These are phyloP conservation scores for Globicephala melas DNA, from an alignment of 2,113 vertebrate species.

Conservation along the genomic window DNA sequence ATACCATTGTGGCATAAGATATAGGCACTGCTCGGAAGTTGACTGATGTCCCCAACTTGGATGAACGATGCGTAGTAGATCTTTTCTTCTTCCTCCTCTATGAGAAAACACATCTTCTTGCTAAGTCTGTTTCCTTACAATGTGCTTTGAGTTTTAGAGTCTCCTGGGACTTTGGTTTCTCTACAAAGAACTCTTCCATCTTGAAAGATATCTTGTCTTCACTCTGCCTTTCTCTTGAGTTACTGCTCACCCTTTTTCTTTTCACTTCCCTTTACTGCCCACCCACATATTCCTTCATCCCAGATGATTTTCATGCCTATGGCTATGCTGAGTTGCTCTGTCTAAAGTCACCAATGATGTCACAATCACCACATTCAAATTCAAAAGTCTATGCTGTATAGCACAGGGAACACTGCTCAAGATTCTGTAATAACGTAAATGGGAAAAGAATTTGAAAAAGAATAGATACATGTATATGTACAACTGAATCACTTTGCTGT, in stretches of 20 bases:
- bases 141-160: background rate
- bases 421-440: too few relatives aligned
- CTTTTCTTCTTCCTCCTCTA: background rate
- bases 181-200: background rate
- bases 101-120: background rate
- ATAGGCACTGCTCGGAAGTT: background rate
- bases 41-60: background rate
- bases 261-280: background rate
- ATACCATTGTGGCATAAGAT: rapidly evolving
- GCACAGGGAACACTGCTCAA: too few relatives aligned
- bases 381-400: background rate
- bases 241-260: background rate
- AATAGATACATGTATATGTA: too few relatives aligned
- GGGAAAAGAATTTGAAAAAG: too few relatives aligned
- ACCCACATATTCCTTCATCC: background rate
- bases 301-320: background rate
- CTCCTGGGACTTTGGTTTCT: background rate
- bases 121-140: background rate
- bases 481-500: too few relatives aligned
- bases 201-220: background rate
- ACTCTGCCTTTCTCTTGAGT: background rate
- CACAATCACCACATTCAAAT: background rate
- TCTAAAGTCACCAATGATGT: background rate
- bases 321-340: background rate
- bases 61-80: background rate